Evolutionary conservation across 2,888 invertebrate species (phyloP).

Genomic region (Tetranychus truncatus): DNA sequence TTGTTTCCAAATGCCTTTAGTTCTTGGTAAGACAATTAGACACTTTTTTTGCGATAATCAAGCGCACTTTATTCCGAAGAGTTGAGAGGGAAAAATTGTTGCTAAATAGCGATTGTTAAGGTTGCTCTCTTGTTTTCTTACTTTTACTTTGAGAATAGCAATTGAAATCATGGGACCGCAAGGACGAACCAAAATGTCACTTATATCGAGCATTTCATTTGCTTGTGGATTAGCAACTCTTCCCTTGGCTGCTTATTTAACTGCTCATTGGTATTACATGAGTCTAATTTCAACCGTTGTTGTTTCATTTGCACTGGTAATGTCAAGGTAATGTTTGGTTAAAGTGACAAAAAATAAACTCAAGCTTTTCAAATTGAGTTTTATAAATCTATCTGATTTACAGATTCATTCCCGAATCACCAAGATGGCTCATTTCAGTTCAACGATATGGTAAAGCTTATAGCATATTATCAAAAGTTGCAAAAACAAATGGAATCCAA

Average conservation of each 20-base stretch:
- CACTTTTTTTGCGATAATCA: too few species aligned
- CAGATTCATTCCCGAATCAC: conserved; percentile 26
- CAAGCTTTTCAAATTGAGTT: neutral
- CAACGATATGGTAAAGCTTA: conserved; percentile 25
- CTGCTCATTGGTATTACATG: conserved; percentile 29
- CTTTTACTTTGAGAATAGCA: neutral
- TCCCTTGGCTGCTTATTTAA: conserved; percentile 17
- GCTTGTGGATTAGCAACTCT: conserved; percentile 8
- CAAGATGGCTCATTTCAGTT: conserved; percentile 26
- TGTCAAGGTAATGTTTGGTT: conserved; percentile 20
- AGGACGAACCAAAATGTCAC: conserved; percentile 6
- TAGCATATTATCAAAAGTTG: conserved; percentile 22
- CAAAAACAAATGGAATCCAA: conserved; percentile 4
- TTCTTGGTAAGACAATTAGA: conserved; percentile 4
- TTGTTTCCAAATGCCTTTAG: conserved; percentile 4
- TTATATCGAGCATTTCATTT: conserved; percentile 3
- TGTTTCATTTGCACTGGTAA: conserved; percentile 21
- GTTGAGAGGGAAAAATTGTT: too few species aligned
- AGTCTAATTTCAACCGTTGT: conserved; percentile 27
- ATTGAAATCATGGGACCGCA: conserved; percentile 7
- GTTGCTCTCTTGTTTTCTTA: too few species aligned
- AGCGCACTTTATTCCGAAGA: too few species aligned
- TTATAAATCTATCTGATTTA: neutral
- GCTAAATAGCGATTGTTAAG: too few species aligned
- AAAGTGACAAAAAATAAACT: too few species aligned